A percentile compares a stretch with the other conserved stretches of the same genome.
phyloP scores from a whole-genome alignment of 2,113 vertebrate species.

The Ceuthmochares aereus region DNA sequence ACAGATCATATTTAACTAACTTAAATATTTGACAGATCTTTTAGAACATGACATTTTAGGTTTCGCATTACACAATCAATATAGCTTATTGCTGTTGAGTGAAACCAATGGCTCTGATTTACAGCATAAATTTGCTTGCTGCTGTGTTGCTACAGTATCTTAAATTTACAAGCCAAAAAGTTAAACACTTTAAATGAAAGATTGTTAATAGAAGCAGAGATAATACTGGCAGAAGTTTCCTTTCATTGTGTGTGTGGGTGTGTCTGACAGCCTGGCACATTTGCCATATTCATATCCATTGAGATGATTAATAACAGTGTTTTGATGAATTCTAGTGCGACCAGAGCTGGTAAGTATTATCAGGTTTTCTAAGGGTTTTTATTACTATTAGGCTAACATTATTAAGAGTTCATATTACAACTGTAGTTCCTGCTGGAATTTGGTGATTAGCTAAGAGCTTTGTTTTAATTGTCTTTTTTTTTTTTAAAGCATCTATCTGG shows the following conservation, averaged over 20 bases:
- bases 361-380: background rate
- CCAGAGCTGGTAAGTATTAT: background rate
- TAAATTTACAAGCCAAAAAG: background rate
- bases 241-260: background rate
- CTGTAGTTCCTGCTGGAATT: background rate
- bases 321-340: background rate
- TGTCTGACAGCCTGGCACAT: background rate
- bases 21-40: background rate
- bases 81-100: background rate
- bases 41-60: background rate
- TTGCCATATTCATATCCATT: background rate
- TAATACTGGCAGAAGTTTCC: background rate
- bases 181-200: background rate
- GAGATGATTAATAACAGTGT: background rate
- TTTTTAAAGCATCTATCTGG: background rate
- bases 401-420: background rate
- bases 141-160: background rate
- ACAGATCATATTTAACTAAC: background rate
- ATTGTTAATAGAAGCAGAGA: background rate
- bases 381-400: background rate
- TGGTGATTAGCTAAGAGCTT: background rate
- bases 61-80: background rate
- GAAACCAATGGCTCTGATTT: background rate
- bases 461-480: too few species aligned
- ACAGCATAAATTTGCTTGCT: background rate